A percentile compares a stretch with the other conserved stretches of the same genome.
phyloP scores from a whole-genome alignment of 2,888 invertebrate species.

The Mongoloraphidia duomilia region DNA sequence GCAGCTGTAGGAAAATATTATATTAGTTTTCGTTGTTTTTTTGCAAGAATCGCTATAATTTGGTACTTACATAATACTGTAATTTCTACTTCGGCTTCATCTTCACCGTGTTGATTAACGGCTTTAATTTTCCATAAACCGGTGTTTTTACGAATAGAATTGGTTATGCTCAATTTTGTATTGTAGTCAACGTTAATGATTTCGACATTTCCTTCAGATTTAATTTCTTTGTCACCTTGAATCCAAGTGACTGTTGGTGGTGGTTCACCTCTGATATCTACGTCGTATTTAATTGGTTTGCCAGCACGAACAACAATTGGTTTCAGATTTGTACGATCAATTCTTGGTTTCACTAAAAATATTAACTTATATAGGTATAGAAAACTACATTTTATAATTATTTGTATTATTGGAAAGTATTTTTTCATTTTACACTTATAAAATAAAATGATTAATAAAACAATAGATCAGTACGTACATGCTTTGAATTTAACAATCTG shows the following conservation, averaged over 20 bases:
- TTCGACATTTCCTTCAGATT: slow-evolving; percentile 51
- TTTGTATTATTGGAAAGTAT: slow-evolving; percentile 1
- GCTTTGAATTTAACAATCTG: slow-evolving; percentile 79
- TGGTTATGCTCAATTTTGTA: slow-evolving; percentile 69
- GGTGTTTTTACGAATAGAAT: slow-evolving; percentile 68
- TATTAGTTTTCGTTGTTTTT: neutral
- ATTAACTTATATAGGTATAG: slow-evolving; percentile 4
- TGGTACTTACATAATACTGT: slow-evolving; percentile 57
- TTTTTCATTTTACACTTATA: neutral
- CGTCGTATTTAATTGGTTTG: slow-evolving; percentile 81
- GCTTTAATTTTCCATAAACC: slow-evolving; percentile 84
- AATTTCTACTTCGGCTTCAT: slow-evolving; percentile 87
- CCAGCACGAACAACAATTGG: slow-evolving; percentile 80
- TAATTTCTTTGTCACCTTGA: slow-evolving; percentile 62
- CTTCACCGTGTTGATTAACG: slow-evolving; percentile 80
- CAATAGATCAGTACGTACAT: slow-evolving; percentile 41
- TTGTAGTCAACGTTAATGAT: slow-evolving; percentile 83
- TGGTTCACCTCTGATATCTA: slow-evolving; percentile 92
- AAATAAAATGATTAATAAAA: slow-evolving; percentile 1
- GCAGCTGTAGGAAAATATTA: slow-evolving; percentile 34
- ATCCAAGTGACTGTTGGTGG: slow-evolving; percentile 88
- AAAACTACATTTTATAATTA: slow-evolving; percentile 4
- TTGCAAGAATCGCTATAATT: neutral
- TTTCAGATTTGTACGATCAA: slow-evolving; percentile 89
- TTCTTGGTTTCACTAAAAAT: slow-evolving; percentile 80